A percentile compares a stretch with the other conserved stretches of the same genome.
Conservation (phyloP, 2,113 vertebrate genomes). For the Lagopus muta region DNA sequence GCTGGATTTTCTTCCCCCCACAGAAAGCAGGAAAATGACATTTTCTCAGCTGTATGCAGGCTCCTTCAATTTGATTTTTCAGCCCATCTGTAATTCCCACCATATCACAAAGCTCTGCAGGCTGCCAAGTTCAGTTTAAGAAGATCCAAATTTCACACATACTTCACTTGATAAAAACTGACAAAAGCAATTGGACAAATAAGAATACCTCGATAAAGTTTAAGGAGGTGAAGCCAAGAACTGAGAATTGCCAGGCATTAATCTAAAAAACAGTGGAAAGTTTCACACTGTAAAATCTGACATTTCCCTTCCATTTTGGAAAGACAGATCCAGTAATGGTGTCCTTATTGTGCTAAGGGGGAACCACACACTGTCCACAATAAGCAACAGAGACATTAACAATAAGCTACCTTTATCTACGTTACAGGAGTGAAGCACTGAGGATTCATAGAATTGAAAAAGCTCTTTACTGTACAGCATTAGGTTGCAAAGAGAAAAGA, state of each 20-base stretch:
- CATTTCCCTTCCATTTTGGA: neutral
- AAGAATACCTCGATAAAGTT: neutral
- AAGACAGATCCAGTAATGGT: neutral
- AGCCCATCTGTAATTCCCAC: neutral
- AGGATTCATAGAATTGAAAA: slow-evolving; percentile 13
- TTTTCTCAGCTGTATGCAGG: neutral
- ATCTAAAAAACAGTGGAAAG: neutral
- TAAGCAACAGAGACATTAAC: neutral
- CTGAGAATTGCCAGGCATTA: neutral
- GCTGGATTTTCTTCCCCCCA: neutral
- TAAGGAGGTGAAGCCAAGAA: neutral
- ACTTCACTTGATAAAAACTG: neutral
- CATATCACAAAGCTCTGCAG: neutral
- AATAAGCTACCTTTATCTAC: neutral
- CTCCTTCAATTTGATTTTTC: neutral
- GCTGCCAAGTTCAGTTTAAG: neutral
- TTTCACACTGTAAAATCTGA: neutral
- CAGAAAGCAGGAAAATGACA: neutral
- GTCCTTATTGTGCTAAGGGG: neutral
- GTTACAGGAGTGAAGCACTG: neutral
- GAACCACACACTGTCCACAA: neutral
- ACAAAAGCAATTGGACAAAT: neutral
- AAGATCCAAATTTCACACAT: neutral
- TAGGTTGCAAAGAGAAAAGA: slow-evolving; percentile 38
- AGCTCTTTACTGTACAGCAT: neutral